Evolutionary conservation across 2,113 vertebrate species (phyloP), one percentile per base, ranked within the genome.

Genomic region (Crotophaga sulcirostris): DNA sequence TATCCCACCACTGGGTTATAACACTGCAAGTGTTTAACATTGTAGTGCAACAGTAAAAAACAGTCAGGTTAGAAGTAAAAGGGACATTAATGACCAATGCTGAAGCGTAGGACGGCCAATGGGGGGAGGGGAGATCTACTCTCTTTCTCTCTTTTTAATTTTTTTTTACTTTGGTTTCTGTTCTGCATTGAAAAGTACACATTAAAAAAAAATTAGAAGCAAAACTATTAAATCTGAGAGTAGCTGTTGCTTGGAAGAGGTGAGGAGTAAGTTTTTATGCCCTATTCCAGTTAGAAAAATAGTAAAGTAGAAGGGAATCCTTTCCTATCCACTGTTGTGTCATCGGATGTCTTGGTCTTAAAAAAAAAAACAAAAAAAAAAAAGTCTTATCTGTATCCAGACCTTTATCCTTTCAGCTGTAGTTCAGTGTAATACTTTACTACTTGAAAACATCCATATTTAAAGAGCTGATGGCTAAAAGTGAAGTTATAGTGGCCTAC

Each of bases 401-500:
- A 20, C 70, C 40, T 54, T 79, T 60, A 25, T 64, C 36, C 58
- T 78, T 94, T 54, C 23, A 62, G 15, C 28, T 77, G 21, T 23
- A 47, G 51, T 13, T 93, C 49, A 5, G 18, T 67, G 20, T 56
- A 21, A 47, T 26, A 42, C 40, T 88, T 69, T 64, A 20, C 72
- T 72, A 8, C 75, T 74, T 58, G 63, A 25, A 92, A 73, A 51
- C 40, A 40, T 6, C 79, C 40, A 7, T 80, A 42, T 64, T 44
- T 66, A 74, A 93, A 56, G 87, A 84, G n/a, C 87, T 69, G 86
- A 33, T 83, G 79, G 54, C 34, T 52, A 20, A 13, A 40, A 84
- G 52, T 16, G 40, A 45, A 34, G 34, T 38, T 59, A 9, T 58
- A 20, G 58, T 84, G 51, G 44, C 76, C 69, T 59, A 64, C 47